Base-by-base conservation (phyloP, 2,113 vertebrate species). In the Xiphophorus maculatus region DNA sequence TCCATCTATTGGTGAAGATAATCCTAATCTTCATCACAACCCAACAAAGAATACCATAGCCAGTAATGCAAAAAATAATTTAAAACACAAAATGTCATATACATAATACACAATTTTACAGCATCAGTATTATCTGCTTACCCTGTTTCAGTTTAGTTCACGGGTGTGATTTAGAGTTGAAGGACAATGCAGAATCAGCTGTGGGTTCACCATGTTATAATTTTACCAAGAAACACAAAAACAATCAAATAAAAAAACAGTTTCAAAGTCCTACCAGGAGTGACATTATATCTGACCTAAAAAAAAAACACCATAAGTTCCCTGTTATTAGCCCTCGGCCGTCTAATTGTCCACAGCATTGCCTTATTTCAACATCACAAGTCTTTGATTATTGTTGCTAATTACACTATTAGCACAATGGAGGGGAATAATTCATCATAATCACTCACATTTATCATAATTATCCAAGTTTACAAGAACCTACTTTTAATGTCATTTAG, bases 311-410 rank as follows among this genome's bases (percentile, higher is more conserved):
- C 84, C 79, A 81, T 75, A 87, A 87, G 82, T 78, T 88, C 73
- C 79, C 76, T 60, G 42, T 88, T 89, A 89, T 85, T 84, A 80
- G 82, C 84, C 73, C 62, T 79, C 77, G 2, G 76, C 62, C 0
- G 67, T 75, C 82, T 92, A 92, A 92, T 90, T 87, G 88, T 88
- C 85, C 78, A 65, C 74, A 69, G 85, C 86, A 63, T 78, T 63
- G 76, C 81, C 88, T 92, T 85, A 83, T 90, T 87, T 81, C 87
- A 83, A 89, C 84, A 89, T 91, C 88, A 84, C 80, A 86, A 85
- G 88, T 89, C 87, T 88, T 81, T 89, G 86, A 91, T 91, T 92
- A 92, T 90, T 89, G 86, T 88, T 82, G 84, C 90, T 89, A 91
- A 92, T 92, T 89, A 88, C 42, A 48, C 87, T 80, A 92, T 92